Evolutionary conservation across 2,113 vertebrate genomes (phyloP).

Genomic region (Anseranas semipalmata): DNA sequence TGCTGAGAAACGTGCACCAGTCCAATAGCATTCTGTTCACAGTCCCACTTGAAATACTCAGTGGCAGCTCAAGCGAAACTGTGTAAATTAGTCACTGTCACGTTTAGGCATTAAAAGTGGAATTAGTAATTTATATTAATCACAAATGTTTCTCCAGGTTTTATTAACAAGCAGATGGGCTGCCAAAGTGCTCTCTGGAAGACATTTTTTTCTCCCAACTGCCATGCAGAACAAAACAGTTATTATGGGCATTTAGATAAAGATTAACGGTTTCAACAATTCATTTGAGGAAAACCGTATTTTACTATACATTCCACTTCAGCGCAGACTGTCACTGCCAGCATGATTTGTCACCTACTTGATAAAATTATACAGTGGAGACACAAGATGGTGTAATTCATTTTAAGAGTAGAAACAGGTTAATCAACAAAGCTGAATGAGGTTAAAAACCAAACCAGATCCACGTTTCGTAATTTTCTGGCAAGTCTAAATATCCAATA

Average conservation of each 20-base stretch:
- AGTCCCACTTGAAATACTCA: slow-evolving; percentile 49
- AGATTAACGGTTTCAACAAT: slow-evolving; percentile 85
- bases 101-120: slow-evolving; percentile 72
- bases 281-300: slow-evolving; percentile 74
- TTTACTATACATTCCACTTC: slow-evolving; percentile 79
- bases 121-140: slow-evolving; percentile 83
- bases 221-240: slow-evolving; percentile 73
- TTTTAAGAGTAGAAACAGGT: slow-evolving; percentile 74
- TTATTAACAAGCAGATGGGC: slow-evolving; percentile 77
- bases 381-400: slow-evolving; percentile 74
- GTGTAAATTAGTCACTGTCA: slow-evolving; percentile 76
- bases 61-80: slow-evolving; percentile 62
- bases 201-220: slow-evolving; percentile 63
- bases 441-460: slow-evolving; percentile 66
- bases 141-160: slow-evolving; percentile 78
- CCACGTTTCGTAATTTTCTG: slow-evolving; percentile 72
- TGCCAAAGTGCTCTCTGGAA: slow-evolving; percentile 79
- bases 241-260: slow-evolving; percentile 83
- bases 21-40: neutral
- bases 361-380: slow-evolving; percentile 81
- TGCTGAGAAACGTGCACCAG: neutral
- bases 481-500: slow-evolving; percentile 42
- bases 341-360: slow-evolving; percentile 79
- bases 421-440: slow-evolving; percentile 75
- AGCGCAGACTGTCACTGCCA: slow-evolving; percentile 38